These are phyloP conservation scores for Drosophila varians DNA, from an alignment of 1,140 invertebrate genomes.

Conservation along the genomic window DNA sequence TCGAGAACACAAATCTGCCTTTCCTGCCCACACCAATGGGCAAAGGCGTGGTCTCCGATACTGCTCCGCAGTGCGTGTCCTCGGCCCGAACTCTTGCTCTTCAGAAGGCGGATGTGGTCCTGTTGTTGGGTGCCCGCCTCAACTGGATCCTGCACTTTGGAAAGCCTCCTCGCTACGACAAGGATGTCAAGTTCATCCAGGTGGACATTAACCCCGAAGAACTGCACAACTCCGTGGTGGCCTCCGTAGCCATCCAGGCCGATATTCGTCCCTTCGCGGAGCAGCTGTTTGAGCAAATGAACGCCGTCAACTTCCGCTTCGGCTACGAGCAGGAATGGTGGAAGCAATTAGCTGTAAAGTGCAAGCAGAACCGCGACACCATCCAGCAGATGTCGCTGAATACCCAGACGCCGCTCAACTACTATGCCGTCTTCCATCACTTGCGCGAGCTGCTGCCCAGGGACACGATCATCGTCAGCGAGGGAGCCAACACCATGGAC, in stretches of 20 bases:
- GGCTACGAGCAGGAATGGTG: slow-evolving; percentile 85
- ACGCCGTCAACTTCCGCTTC: slow-evolving; percentile 85
- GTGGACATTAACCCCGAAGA: slow-evolving; percentile 96
- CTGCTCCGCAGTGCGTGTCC: slow-evolving; percentile 90
- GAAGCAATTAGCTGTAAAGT: slow-evolving; percentile 85
- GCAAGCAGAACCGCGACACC: slow-evolving; percentile 86
- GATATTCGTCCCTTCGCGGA: slow-evolving; percentile 90
- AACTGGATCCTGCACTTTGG: slow-evolving; percentile 99
- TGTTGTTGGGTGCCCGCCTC: slow-evolving; percentile 94
- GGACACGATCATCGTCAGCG: slow-evolving; percentile 97
- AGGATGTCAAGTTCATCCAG: slow-evolving; percentile 95
- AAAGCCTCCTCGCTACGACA: slow-evolving; percentile 91
- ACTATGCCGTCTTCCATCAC: slow-evolving; percentile 95
- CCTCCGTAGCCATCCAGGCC: slow-evolving; percentile 90
- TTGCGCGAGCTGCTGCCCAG: slow-evolving; percentile 89
- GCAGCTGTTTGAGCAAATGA: slow-evolving; percentile 86
- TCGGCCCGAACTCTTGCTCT: slow-evolving; percentile 94
- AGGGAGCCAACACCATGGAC: slow-evolving; percentile 99
- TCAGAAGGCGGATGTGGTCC: slow-evolving; percentile 93
- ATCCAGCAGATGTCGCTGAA: slow-evolving; percentile 86
- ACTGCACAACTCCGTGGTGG: slow-evolving; percentile 93
- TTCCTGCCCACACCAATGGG: slow-evolving; percentile 98
- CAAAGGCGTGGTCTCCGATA: slow-evolving; percentile 96
- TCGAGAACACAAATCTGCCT: slow-evolving; percentile 90
- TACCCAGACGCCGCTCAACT: slow-evolving; percentile 92